Base-by-base conservation (phyloP, 2,113 vertebrate species). In the Seriola rivoliana region DNA sequence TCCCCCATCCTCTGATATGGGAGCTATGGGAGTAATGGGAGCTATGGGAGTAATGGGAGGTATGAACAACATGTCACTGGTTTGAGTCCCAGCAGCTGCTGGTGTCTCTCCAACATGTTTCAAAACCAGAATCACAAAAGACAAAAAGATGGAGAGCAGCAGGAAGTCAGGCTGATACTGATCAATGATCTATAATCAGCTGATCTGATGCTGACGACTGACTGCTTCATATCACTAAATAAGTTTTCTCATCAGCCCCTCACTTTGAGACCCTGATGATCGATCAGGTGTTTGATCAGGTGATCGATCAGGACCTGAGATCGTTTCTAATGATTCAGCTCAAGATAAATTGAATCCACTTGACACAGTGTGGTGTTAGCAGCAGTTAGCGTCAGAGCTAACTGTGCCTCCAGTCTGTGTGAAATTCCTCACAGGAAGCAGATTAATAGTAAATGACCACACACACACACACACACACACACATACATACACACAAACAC, bases 1-100 rank as follows among this genome's bases (percentile, higher is more conserved):
- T 3, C 34, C 63, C 34, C 54, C 36, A 36, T 50, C 71, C 78
- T 78, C 59, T 46, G 74, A 32, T 44, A 81, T 66, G 70, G 5
- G 2, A 84, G 63, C 19, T 29, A 90, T 83, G 90, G 44, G 38
- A 78, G 85, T 0, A 52, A 83, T 79, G 65, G 67, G 44, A 79
- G 55, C 3, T 34, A 82, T 87, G 71, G 68, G 70, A 82, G 54
- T 23, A 40, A 82, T 87, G 71, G 68, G 70, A 82, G 54, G 5
- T 42, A 86, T 83, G 84, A 58, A 55, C 36, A 52, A 46, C 66
- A 78, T n/a, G 80, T 16, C 42, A 38, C 44, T 21, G 44, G 67
- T 70, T 25, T 71, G 78, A 69, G 54, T 80, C 10, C 54, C 54
- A 23, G 79, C 90, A 88, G 90, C 86, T 91, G 88, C 60, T 84